Conservation (phyloP, 2,113 vertebrate genomes). For the Cheilinus undulatus region DNA sequence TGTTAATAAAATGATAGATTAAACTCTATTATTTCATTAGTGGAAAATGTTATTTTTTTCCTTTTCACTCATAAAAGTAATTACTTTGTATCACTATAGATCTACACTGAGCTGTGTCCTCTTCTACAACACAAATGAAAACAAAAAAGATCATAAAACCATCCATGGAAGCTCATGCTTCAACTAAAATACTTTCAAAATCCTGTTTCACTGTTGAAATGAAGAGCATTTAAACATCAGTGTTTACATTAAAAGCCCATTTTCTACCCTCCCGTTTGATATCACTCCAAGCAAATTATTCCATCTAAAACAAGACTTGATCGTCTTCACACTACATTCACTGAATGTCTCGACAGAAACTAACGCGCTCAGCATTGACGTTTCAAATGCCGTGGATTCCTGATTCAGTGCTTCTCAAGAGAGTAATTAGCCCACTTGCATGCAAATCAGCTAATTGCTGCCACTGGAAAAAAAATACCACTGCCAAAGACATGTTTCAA, state of each 20-base stretch:
- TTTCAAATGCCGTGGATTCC: background rate
- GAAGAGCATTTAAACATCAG: background rate
- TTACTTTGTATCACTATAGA: no score
- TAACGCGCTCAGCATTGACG: background rate
- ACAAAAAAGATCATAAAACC: no score
- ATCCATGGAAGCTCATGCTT: background rate
- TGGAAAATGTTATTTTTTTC: no score
- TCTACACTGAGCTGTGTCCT: no score
- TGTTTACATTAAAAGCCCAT: no score
- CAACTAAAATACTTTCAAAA: no score
- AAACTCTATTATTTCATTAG: no score
- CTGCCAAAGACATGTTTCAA: conserved; percentile 3
- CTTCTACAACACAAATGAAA: background rate
- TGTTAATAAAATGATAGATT: no score
- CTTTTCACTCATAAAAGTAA: no score
- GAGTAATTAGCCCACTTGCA: conserved; percentile 43
- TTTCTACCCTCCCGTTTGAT: background rate
- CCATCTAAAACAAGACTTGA: background rate
- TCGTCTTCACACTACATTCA: background rate
- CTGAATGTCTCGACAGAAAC: background rate
- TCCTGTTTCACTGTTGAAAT: background rate
- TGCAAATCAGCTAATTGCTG: conserved; percentile 37
- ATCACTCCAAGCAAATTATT: background rate
- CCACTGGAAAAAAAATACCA: conserved; percentile 19
- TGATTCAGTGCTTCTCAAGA: conserved; percentile 2